A percentile compares a stretch with the other conserved stretches of the same genome.
Evolutionary conservation across 2,797 vertebrate species (phyloP).

Genomic region (Acrocephalus scirpaceus): DNA sequence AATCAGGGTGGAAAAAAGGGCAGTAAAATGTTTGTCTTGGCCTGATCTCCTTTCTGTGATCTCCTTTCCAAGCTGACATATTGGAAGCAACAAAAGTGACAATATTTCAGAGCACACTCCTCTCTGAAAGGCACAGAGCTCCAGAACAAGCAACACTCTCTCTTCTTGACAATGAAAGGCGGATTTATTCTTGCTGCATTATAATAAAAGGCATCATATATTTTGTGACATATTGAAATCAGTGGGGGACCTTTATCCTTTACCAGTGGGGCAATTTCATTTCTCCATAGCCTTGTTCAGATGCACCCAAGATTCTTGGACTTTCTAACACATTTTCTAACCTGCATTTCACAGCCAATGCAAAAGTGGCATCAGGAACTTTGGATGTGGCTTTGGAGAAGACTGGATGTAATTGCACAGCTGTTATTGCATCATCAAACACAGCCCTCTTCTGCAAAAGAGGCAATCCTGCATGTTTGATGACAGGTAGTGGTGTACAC

Average conservation of each 20-base stretch:
- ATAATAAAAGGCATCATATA: neutral
- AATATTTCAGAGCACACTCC: neutral
- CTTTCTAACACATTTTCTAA: neutral
- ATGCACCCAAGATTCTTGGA: neutral
- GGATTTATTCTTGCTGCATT: neutral
- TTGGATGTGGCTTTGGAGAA: neutral
- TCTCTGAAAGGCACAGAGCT: neutral
- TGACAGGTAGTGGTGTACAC: accelerated
- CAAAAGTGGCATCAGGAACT: neutral
- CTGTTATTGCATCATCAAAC: neutral
- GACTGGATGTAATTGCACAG: neutral
- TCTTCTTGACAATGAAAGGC: neutral
- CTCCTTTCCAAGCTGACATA: slow-evolving; percentile 1
- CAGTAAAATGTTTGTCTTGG: slow-evolving; percentile 14
- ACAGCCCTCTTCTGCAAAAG: neutral
- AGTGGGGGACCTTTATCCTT: neutral
- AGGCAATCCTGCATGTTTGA: neutral
- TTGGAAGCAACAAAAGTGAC: neutral
- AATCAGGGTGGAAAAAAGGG: neutral
- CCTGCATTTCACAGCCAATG: neutral
- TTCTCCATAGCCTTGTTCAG: neutral
- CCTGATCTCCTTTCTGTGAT: neutral
- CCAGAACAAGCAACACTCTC: neutral
- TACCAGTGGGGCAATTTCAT: neutral
- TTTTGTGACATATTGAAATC: neutral